A percentile compares a stretch with the other conserved stretches of the same genome.
Evolutionary conservation across 2,888 invertebrate genomes (phyloP).

Genomic region (Tetramorium bicarinatum): DNA sequence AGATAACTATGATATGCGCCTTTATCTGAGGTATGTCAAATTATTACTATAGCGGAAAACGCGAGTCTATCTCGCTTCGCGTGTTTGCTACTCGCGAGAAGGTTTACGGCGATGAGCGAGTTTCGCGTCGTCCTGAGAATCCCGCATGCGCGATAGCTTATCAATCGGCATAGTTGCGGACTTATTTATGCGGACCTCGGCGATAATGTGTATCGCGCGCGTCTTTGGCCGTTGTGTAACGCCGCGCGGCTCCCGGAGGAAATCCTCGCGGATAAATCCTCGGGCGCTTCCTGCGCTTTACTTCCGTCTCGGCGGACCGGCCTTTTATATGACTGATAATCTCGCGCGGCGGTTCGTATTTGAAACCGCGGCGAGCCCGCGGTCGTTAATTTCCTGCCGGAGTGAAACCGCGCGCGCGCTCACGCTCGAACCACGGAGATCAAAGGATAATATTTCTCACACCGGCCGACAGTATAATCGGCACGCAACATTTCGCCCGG

Average conservation of each 20-base stretch:
- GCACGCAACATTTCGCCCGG: slow-evolving; percentile 77
- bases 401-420: slow-evolving; percentile 76
- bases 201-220: slow-evolving; percentile 46
- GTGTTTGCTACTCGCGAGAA: neutral
- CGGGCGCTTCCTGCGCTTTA: slow-evolving; percentile 63
- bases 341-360: slow-evolving; percentile 62
- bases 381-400: slow-evolving; percentile 82
- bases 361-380: slow-evolving; percentile 66
- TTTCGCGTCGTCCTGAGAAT: neutral
- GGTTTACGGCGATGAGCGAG: neutral
- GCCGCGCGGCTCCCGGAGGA: neutral
- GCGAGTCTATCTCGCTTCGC: neutral
- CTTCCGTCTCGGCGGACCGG: slow-evolving; percentile 75
- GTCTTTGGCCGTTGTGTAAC: neutral
- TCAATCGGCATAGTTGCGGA: slow-evolving; percentile 27
- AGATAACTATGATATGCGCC: neutral
- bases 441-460: slow-evolving; percentile 84
- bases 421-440: slow-evolving; percentile 74
- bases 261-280: slow-evolving; percentile 11
- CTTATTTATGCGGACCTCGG: slow-evolving; percentile 35
- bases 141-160: slow-evolving; percentile 11
- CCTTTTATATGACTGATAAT: slow-evolving; percentile 78
- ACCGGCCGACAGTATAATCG: slow-evolving; percentile 81
- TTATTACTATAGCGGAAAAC: slow-evolving; percentile 7
- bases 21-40: slow-evolving; percentile 25